Base-by-base conservation (phyloP, 2,888 invertebrate genomes). In the Hemistola chrysoprasaria region DNA sequence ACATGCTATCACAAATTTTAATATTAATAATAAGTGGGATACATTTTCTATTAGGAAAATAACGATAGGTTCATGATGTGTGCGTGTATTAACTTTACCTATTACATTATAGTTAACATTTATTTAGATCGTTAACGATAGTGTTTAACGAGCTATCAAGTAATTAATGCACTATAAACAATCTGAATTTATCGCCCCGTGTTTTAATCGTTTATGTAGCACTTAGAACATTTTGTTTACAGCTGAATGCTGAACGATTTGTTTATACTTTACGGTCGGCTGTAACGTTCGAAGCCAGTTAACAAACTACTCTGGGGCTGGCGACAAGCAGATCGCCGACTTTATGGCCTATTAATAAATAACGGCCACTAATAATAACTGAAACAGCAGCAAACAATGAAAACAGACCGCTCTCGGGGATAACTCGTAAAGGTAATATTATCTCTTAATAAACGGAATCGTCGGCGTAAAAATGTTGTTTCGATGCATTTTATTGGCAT, bases 291-390 rank as follows among this genome's bases (percentile, higher is more conserved):
- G 74, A 59, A 77, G 76, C 71, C 76, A 74, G 81, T 81, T 84
- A 81, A 79, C 82, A 75, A 80, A 80, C 78, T 77, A 69, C 59
- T 66, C 71, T 44, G 43, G 70, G 71, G 74, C 71, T 71, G 78
- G 78, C 80, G 82, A 82, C 85, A 78, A 80, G 74, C 82, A 77
- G 76, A 78, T 74, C 74, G 75, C 77, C 78, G 77, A 64, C 69
- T 87, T 88, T 87, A 88, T 62, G 85, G 80, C 69, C 87, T 75
- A 86, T 86, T 86, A 88, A 87, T 86, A 81, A 77, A 84, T 84
- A 79, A 88, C 79, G 73, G 70, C 78, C 79, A 84, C 83, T 85
- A 85, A 85, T 85, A 85, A 86, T 86, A 88, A 84, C 83, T 75
- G 84, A 78, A 84, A 86, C 80, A 80, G 80, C 78, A 82, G 67